Conservation (phyloP, 2,113 vertebrate species). For the Psammodynastes pulverulentus region DNA sequence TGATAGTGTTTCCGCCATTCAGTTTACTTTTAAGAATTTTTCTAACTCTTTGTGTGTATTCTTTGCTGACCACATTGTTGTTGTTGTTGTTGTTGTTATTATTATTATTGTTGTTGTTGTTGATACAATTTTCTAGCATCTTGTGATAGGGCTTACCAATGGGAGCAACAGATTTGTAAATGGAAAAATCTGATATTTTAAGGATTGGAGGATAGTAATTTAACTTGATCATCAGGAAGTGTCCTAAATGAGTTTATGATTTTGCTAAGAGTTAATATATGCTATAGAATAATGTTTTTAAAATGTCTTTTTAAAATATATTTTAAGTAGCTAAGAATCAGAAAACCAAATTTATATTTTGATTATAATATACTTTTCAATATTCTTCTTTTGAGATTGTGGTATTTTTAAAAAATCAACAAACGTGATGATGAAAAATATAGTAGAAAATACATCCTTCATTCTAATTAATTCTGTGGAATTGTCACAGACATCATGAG, state of each 20-base stretch:
- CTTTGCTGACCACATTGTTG: too few species aligned
- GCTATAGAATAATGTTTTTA: neutral
- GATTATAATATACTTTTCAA: neutral
- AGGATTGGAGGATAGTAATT: neutral
- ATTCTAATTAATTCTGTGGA: neutral
- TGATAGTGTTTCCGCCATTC: too few species aligned
- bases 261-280: neutral
- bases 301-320: neutral
- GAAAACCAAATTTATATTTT: neutral
- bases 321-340: neutral
- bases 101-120: too few species aligned
- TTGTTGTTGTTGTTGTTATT: too few species aligned
- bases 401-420: neutral
- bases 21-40: too few species aligned
- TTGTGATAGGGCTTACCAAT: neutral
- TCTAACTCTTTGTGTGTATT: too few species aligned
- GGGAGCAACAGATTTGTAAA: neutral
- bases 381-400: neutral
- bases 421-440: neutral
- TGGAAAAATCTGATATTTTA: neutral
- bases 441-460: neutral
- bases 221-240: neutral
- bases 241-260: neutral
- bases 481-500: neutral
- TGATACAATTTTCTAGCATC: neutral